Evolutionary conservation across 2,888 invertebrate species (phyloP).

Genomic region (Philereme transversata): DNA sequence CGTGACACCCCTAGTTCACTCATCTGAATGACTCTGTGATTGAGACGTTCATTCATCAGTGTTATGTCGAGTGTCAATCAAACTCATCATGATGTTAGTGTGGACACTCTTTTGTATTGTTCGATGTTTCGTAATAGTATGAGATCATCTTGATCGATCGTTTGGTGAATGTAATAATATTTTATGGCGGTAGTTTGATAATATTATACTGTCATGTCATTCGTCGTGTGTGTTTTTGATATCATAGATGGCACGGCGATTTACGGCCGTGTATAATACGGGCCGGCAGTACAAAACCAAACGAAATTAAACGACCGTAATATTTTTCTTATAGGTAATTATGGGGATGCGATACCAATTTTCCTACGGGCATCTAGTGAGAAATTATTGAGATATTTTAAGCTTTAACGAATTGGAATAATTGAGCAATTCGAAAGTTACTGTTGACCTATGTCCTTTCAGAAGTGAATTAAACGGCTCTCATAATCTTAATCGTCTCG

Average conservation of each 20-base stretch:
- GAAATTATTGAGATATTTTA: no score
- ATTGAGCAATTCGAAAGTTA: no score
- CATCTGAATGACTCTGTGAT: constrained; percentile 42
- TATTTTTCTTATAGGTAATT: no score
- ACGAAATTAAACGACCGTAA: no score
- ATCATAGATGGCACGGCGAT: no score
- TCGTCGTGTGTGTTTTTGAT: background rate
- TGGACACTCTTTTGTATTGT: constrained; percentile 35
- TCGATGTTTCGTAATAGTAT: constrained; percentile 22
- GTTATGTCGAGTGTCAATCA: constrained; percentile 40
- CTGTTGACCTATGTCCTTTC: background rate
- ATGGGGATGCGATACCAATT: no score
- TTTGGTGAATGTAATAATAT: background rate
- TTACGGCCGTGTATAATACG: no score
- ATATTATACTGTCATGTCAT: background rate
- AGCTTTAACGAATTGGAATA: no score
- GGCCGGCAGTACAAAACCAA: no score
- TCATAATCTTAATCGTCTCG: background rate
- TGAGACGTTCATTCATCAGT: constrained; percentile 45
- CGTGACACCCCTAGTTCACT: constrained; percentile 28
- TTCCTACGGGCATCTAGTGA: no score
- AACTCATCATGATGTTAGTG: constrained; percentile 20
- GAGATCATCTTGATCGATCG: constrained; percentile 23
- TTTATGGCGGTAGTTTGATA: constrained; percentile 4
- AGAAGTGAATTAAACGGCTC: background rate